These are phyloP conservation scores for Zaprionus vittiger DNA, from an alignment of 1,140 invertebrate genomes.

Conservation along the genomic window DNA sequence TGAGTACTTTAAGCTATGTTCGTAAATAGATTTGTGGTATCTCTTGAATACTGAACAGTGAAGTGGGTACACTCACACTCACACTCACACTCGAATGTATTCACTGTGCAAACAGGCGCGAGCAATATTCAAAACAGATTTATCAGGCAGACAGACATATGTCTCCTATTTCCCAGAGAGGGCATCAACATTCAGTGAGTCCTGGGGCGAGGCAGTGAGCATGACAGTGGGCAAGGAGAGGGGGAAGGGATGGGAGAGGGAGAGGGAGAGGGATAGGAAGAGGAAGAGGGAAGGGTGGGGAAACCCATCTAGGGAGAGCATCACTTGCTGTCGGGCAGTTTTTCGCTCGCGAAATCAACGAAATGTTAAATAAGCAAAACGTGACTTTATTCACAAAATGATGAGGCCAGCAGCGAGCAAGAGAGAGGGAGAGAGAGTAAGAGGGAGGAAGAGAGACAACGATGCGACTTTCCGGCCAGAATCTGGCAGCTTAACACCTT, in stretches of 20 bases:
- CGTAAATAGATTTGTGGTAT: conserved; percentile 4
- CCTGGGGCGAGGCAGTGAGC: background rate
- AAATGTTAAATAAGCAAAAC: conserved; percentile 82
- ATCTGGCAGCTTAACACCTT: conserved; percentile 57
- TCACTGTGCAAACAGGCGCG: conserved; percentile 18
- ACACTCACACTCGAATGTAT: conserved; percentile 10
- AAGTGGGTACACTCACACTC: conserved; percentile 10
- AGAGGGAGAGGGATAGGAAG: too few species aligned
- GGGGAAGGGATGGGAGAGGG: background rate
- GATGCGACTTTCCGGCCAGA: conserved; percentile 29
- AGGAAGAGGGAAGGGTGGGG: background rate
- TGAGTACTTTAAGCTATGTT: background rate
- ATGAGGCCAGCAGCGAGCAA: conserved; percentile 46
- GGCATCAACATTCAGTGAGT: background rate
- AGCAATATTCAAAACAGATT: conserved; percentile 29
- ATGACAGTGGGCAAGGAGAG: background rate
- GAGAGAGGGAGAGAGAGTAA: background rate
- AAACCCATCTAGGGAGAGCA: background rate
- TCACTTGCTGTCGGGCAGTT: conserved; percentile 40
- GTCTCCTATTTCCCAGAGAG: background rate
- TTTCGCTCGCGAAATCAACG: conserved; percentile 67
- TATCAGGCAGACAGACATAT: conserved; percentile 16
- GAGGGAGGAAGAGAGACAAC: background rate
- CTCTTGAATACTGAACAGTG: background rate
- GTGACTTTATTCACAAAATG: conserved; percentile 79